Evolutionary conservation across 92 coral and sea anemone species (phyloP), one percentile per base, ranked within the genome.

Genomic region (Montipora capitata): DNA sequence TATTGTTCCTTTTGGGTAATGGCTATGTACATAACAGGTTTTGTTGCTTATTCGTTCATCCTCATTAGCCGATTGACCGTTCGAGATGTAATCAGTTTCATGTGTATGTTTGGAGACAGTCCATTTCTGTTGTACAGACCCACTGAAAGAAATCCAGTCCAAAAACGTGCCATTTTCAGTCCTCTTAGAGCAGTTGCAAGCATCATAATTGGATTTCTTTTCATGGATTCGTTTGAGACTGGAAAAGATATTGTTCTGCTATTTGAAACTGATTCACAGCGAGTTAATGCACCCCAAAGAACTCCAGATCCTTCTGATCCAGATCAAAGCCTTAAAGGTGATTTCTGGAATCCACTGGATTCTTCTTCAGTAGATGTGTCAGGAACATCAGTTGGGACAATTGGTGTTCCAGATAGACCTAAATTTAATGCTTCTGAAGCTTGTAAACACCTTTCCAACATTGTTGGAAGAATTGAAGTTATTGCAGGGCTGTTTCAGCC

Each of bases 21-120:
- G 40, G 99, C 94, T 4, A 92, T 96, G 91, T 96, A 96, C 82
- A 80, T 92, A 1, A 90, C 98, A 10, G 99, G 98, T 4, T 96
- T 92, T 41, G 93, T 96, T 35, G 80, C 93, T 48, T 96, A 93
- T 82, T 94, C 96, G 39, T 96, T 96, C 58, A 94, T 96, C n/a
- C 78, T 96, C 40, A 83, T 94, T 66, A 93, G 92, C 71, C 93
- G 97, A 41, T 75, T 96, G 11, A 92, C 95, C 20, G 91, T 88
- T 45, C 94, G 97, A 66, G 99, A 96, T 67, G 94, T 94, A 13
- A 88, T 87, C 40, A 90, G 96, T 66, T 96, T 94, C 82, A 95
- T 96, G 93, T 96, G 94, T 15, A 90, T 82, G 54, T 92, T 96
- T 80, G 99, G 99, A 7, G 96, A 94, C 38, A 88, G 96, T 54